Evolutionary conservation across 2,113 vertebrate species (phyloP), one percentile per base, ranked within the genome.

Genomic region (Prionailurus bengalensis): DNA sequence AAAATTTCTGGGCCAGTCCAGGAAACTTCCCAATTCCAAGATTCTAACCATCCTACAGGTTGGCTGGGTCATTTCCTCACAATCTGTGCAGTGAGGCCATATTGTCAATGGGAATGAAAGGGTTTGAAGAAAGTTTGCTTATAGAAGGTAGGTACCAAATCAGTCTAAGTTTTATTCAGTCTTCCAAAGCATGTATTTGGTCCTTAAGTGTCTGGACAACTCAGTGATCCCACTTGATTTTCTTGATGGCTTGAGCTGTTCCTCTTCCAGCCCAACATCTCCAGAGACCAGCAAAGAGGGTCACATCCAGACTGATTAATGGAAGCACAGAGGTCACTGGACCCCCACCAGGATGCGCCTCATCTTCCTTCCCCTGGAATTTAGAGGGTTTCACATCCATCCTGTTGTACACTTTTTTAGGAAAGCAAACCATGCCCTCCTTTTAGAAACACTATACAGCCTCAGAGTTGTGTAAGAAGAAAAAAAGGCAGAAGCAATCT

Each of bases 51-150:
- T 79, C 11, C 78, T 55, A 3, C 1, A 11, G 13, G 5, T 7
- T 33, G n/a, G 4, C 55, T 33, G 6, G 16, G n/a, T 39, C 14
- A 4, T 15, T 3, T 14, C 4, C 42, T 16, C 31, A 23, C 11
- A 33, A 4, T 61, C 27, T 84, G 10, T 5, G 21, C 7, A 2
- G 42, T 11, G n/a, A 11, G 12, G 29, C 0, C 0, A 0, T 0
- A 16, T 12, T 13, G 7, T 3, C 9, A 17, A 10, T 9, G n/a
- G 73, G 25, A 19, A 23, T 7, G 1, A 2, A 16, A 4, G 0
- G 0, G 3, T 79, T 3, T n/a, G 6, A 53, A 11, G 33, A 13
- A 14, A 21, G 8, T 21, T 55, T 29, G 23, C 7, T 14, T 31
- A 10, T n/a, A 5, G 0, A 79, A 88, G 71, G 14, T 19, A 10